phyloP scores from a whole-genome alignment of 2,797 vertebrate species.

The Acridotheres tristis region DNA sequence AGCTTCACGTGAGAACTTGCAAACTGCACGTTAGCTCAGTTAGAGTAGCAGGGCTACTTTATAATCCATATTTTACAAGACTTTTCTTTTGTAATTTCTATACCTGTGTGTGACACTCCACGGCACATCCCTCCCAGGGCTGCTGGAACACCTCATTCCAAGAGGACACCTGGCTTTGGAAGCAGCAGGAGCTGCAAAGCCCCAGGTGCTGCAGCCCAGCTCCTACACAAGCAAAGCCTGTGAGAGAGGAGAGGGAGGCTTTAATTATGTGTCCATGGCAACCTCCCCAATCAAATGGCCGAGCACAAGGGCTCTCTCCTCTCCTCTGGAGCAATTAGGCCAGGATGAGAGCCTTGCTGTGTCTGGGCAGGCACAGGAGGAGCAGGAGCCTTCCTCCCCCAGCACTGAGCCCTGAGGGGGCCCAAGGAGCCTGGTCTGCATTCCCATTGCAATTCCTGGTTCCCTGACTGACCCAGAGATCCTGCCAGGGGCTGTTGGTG shows the following conservation, averaged over 20 bases:
- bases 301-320: not conserved
- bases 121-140: not conserved
- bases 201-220: not conserved
- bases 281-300: not conserved
- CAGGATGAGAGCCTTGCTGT: not conserved
- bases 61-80: too few species aligned
- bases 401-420: not conserved
- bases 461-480: not conserved
- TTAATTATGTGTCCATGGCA: conserved; percentile 16
- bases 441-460: not conserved
- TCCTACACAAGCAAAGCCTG: not conserved
- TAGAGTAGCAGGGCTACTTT: too few species aligned
- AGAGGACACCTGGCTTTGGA: not conserved
- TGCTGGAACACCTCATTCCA: not conserved
- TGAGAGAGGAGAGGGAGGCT: not conserved
- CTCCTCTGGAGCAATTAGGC: not conserved
- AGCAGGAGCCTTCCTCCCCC: not conserved
- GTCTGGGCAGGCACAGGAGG: accelerated
- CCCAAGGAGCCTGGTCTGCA: not conserved
- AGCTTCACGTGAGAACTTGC: too few species aligned
- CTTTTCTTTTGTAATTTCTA: too few species aligned
- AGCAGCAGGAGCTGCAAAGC: not conserved
- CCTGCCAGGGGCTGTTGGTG: not conserved
- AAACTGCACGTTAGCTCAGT: too few species aligned
- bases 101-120: too few species aligned